Evolutionary conservation across 2,113 vertebrate genomes (phyloP), one percentile per base, ranked within the genome.

Genomic region (Theristicus caerulescens): DNA sequence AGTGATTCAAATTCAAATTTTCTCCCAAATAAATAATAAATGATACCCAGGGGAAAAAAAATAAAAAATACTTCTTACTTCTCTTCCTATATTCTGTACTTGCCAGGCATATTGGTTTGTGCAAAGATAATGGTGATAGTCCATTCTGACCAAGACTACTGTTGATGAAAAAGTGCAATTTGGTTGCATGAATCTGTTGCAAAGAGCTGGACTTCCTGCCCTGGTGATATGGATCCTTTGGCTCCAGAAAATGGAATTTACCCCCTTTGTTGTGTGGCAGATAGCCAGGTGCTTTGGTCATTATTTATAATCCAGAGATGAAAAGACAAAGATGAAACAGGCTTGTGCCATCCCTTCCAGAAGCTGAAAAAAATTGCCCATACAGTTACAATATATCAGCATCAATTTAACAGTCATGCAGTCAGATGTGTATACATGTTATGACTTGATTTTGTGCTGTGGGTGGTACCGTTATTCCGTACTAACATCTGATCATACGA

Each of bases 21-120:
- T 62, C 62, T 73, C 85, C 20, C 25, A 66, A 90, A 88, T 94
- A 96, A 96, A 96, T 90, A 94, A 85, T 81, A 92, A 94, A 88
- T 82, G n/a, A 79, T 51, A 82, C 65, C 26, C 2, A 1, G 4
- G 6, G 17, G 14, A 6, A 8, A 22, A 22, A 36, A 51, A n/a
- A 42, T 1, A 64, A 70, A 57, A 72, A 42, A 32, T 51, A 16
- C n/a, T 65, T 40, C n/a, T 59, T 66, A 34, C 18, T 77, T 21
- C 8, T 83, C 19, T 49, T 58, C 4, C 5, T 69, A 0, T 36
- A 46, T 65, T 69, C 17, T 26, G 2, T 72, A 52, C 10, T 86
- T 84, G 20, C 11, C 24, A 34, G 26, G 24, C 74, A 9, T 36
- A n/a, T 51, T 42, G 47, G 26, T 87, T 85, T 73, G 40, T 42